Conservation (phyloP, 2,797 vertebrate species). For the Artibeus jamaicensis region DNA sequence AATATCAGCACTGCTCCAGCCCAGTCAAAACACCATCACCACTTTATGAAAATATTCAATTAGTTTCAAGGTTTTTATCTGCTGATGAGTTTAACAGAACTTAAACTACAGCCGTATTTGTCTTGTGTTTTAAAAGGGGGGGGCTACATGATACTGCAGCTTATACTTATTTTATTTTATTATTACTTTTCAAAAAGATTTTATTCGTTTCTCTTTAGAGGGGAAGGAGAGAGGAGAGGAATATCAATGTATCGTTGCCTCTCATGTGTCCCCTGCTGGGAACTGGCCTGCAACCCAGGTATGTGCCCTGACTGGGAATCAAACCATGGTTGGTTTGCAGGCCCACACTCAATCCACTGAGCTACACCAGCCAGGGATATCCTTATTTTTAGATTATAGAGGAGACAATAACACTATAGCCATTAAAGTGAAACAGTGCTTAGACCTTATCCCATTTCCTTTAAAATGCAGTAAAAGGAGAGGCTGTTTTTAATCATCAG, state of each 20-base stretch:
- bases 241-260: too few species aligned
- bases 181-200: too few species aligned
- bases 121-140: slow-evolving; percentile 60
- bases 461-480: slow-evolving; percentile 71
- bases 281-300: too few species aligned
- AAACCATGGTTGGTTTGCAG: too few species aligned
- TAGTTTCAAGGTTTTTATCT: slow-evolving; percentile 69
- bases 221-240: too few species aligned
- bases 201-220: too few species aligned
- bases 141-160: slow-evolving; percentile 31
- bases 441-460: slow-evolving; percentile 61
- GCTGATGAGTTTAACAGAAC: slow-evolving; percentile 54
- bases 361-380: too few species aligned
- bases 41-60: slow-evolving; percentile 68
- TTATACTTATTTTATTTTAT: slow-evolving; percentile 41
- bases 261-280: too few species aligned
- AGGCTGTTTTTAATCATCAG: neutral
- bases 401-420: neutral
- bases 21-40: slow-evolving; percentile 62
- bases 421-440: slow-evolving; percentile 63
- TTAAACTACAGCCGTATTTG: slow-evolving; percentile 46
- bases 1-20: slow-evolving; percentile 68
- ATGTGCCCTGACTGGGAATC: too few species aligned
- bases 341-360: too few species aligned
- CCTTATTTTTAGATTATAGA: slow-evolving; percentile 63